These are phyloP conservation scores for Archips crataeganus DNA, from an alignment of 2,888 invertebrate genomes.

Conservation along the genomic window DNA sequence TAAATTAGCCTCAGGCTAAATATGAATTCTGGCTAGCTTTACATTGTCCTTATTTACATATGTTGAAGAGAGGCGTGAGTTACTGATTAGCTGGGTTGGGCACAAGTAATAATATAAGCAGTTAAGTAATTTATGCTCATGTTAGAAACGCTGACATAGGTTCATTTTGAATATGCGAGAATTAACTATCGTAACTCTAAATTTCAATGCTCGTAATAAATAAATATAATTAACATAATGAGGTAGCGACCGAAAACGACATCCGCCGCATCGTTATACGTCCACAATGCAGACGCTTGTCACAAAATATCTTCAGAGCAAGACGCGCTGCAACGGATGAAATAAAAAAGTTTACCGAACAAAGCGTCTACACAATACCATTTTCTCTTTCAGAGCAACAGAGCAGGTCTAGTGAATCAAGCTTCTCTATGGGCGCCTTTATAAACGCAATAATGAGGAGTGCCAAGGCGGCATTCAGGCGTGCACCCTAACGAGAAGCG, in stretches of 20 bases:
- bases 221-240: slow-evolving; percentile 20
- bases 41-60: slow-evolving; percentile 30
- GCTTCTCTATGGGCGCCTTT: slow-evolving; percentile 80
- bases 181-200: too few species aligned
- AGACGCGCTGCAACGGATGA: slow-evolving; percentile 57
- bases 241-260: slow-evolving; percentile 54
- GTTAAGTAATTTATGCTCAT: slow-evolving; percentile 18
- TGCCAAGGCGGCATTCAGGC: slow-evolving; percentile 82
- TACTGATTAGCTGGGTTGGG: slow-evolving; percentile 24
- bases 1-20: slow-evolving; percentile 19
- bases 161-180: not conserved
- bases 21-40: slow-evolving; percentile 29
- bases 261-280: slow-evolving; percentile 58
- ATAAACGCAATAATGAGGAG: slow-evolving; percentile 86
- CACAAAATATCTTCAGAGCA: slow-evolving; percentile 64
- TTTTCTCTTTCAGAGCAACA: slow-evolving; percentile 80
- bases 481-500: slow-evolving; percentile 78
- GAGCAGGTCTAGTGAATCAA: slow-evolving; percentile 81
- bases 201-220: not conserved
- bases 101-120: slow-evolving; percentile 18
- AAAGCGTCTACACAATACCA: slow-evolving; percentile 82
- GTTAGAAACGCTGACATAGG: slow-evolving; percentile 15
- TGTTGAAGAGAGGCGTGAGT: slow-evolving; percentile 21
- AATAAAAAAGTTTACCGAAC: slow-evolving; percentile 74
- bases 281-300: slow-evolving; percentile 63